Base-by-base conservation (phyloP, 1,140 invertebrate genomes). In the Schlechtendalia chinensis region DNA sequence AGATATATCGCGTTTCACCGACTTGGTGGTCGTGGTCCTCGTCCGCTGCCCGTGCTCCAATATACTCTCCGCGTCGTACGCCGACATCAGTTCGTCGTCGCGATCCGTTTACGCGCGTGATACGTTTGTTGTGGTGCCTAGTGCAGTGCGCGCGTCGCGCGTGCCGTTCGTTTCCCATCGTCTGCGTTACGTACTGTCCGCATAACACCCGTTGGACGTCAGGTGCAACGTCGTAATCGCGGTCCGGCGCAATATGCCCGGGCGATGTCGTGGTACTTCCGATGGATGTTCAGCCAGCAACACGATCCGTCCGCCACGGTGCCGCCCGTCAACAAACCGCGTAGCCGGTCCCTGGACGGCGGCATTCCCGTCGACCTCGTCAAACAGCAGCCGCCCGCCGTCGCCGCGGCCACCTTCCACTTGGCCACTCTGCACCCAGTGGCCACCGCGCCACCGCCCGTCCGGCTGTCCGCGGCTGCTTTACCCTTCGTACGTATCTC, bases 271-370 rank as follows among this genome's bases (percentile, higher is more conserved):
- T 89, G 89, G 81, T 92, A 91, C 84, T 92, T 91, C 84, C 88
- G 89, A 83, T 92, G 91, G 91, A 91, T 91, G 83, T 80, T 83
- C 45, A 82, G 81, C 45, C 77, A 80, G 39, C 75, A 79, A 54
- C 75, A 79, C 83, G 88, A 89, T 83, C 82, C 89, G 74, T 86
- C 87, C 82, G 87, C 88, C 82, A 2, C 22, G n/a, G 56, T 61
- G 10, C 39, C 75, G 39, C 14, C 24, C 58, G 87, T 86, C 39
- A 85, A 88, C 69, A 91, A 92, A 81, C 90, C 91, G 4, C 88
- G 93, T 56, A 93, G 92, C 85, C 88, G 91, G 74, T 94, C 93
- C 14, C 86, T 94, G 83, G 93, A 94, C 75, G 58, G 58, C 16
- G 75, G 75, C 59, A 79, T 8, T 47, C 75, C 75, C 19, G 39